Evolutionary conservation across 2,797 vertebrate genomes (phyloP).

Genomic region (Myotis findleyi): DNA sequence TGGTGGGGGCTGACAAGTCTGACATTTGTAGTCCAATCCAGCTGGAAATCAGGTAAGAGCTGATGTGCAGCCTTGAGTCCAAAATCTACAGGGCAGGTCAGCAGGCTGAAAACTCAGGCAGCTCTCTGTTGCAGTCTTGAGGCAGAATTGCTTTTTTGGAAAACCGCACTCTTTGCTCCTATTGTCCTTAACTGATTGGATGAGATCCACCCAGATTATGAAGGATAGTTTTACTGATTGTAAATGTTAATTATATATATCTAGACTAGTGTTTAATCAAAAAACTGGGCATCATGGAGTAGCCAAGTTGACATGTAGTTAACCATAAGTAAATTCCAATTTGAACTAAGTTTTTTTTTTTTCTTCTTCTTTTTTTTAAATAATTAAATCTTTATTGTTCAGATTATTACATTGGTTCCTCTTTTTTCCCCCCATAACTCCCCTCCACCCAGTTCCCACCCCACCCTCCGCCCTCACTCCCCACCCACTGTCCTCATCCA

Average conservation of each 20-base stretch:
- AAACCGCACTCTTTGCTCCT: neutral
- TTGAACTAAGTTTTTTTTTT: neutral
- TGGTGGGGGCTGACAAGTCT: neutral
- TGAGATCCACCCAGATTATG: neutral
- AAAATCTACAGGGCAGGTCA: neutral
- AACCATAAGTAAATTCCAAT: neutral
- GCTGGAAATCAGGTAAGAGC: conserved; percentile 40
- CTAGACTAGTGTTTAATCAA: neutral
- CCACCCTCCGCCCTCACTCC: no score
- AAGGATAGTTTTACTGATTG: neutral
- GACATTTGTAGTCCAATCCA: neutral
- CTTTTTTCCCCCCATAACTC: no score
- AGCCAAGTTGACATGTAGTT: neutral
- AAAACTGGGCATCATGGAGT: neutral
- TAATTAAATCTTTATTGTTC: no score
- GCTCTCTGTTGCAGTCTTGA: neutral
- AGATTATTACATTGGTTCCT: no score
- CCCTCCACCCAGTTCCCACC: no score
- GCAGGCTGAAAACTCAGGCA: neutral
- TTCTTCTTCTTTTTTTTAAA: no score
- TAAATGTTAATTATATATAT: neutral
- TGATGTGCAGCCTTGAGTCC: neutral
- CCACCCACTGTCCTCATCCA: no score
- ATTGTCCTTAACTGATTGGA: neutral
- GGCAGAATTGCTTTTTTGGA: neutral